Conservation (phyloP, 2,113 vertebrate genomes). For the Brachypteracias leptosomus region DNA sequence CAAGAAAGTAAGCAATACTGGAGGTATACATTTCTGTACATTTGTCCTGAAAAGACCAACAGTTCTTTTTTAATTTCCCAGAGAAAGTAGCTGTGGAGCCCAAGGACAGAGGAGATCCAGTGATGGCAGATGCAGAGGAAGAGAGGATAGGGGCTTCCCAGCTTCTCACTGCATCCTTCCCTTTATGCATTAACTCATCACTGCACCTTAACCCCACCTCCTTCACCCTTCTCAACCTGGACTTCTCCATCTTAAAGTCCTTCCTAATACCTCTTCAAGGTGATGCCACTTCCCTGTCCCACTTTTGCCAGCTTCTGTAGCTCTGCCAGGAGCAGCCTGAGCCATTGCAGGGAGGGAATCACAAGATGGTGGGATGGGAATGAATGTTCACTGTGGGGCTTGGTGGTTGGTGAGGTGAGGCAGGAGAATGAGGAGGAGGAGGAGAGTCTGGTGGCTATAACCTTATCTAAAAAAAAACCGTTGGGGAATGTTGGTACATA, state of each 20-base stretch:
- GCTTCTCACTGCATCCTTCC: not conserved
- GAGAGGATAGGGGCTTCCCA: not conserved
- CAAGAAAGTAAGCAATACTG: not conserved
- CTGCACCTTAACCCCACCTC: not conserved
- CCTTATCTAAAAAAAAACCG: not conserved
- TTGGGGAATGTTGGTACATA: accelerated
- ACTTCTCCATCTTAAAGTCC: not conserved
- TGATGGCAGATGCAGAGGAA: not conserved
- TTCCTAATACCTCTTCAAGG: not conserved
- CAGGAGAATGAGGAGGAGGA: not conserved
- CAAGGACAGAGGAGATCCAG: not conserved
- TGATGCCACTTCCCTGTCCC: not conserved
- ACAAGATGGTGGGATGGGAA: not conserved
- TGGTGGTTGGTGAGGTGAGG: not conserved
- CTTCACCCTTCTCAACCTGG: not conserved
- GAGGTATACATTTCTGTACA: not conserved
- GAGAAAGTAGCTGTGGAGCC: not conserved
- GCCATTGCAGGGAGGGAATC: not conserved
- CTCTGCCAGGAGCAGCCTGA: not conserved
- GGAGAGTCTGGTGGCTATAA: not conserved
- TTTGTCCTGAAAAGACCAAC: not conserved
- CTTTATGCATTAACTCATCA: not conserved
- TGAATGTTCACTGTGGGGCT: not conserved
- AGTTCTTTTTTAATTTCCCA: not conserved
- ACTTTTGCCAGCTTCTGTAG: not conserved